phyloP scores from a whole-genome alignment of 2,888 invertebrate genomes.

The Acleris laterana region DNA sequence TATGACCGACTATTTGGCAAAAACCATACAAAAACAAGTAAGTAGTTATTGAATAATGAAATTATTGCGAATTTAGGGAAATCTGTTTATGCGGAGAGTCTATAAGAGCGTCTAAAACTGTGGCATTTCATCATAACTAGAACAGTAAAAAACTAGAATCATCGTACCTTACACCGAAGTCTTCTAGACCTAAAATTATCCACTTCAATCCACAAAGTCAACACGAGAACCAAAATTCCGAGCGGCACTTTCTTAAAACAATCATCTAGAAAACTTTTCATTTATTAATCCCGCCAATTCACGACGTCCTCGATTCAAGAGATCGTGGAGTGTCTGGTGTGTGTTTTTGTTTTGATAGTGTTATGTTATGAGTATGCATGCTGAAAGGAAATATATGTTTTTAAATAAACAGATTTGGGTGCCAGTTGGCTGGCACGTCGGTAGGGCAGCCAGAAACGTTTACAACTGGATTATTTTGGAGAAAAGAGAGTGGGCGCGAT shows the following conservation, averaged over 20 bases:
- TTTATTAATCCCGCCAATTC: slow-evolving; percentile 37
- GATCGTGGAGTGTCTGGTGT: neutral
- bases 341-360: slow-evolving; percentile 7
- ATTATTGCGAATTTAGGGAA: too few relatives aligned
- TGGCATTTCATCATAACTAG: too few relatives aligned
- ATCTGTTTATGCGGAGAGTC: too few relatives aligned
- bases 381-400: slow-evolving; percentile 34
- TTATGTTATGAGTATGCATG: slow-evolving; percentile 21
- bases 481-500: slow-evolving; percentile 38
- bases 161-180: slow-evolving; percentile 15
- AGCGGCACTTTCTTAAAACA: slow-evolving; percentile 40
- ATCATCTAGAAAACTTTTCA: slow-evolving; percentile 41
- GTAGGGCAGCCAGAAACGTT: slow-evolving; percentile 2
- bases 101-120: too few relatives aligned
- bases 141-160: neutral
- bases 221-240: slow-evolving; percentile 41
- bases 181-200: slow-evolving; percentile 27
- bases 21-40: too few relatives aligned
- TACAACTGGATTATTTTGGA: slow-evolving; percentile 47
- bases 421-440: slow-evolving; percentile 44
- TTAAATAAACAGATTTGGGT: slow-evolving; percentile 39
- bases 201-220: slow-evolving; percentile 47
- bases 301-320: neutral
- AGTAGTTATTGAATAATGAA: too few relatives aligned
- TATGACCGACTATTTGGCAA: too few relatives aligned